These are phyloP conservation scores for Apoderus coryli DNA, from an alignment of 2,888 invertebrate genomes.

Conservation along the genomic window DNA sequence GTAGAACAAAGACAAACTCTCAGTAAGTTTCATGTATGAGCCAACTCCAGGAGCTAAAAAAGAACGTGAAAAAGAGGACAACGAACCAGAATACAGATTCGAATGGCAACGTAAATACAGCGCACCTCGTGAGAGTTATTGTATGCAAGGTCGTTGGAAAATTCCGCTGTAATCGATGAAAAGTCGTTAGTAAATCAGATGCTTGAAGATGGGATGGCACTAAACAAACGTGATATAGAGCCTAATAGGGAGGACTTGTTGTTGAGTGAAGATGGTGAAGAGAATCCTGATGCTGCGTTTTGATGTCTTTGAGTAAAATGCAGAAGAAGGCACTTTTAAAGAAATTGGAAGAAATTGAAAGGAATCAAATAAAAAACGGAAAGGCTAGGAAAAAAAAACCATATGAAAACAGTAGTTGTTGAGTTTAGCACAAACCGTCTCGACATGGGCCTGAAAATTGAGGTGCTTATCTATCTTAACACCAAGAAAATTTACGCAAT, in stretches of 20 bases:
- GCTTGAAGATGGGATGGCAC: conserved; percentile 79
- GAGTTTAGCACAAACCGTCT: too few species aligned
- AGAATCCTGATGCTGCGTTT: conserved; percentile 56
- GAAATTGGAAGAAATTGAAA: too few species aligned
- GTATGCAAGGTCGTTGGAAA: conserved; percentile 63
- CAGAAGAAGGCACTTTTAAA: conserved; percentile 85
- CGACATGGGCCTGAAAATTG: too few species aligned
- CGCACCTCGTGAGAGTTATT: conserved; percentile 96
- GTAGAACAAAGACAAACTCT: conserved; percentile 96
- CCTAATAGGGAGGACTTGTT: conserved; percentile 37
- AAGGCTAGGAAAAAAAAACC: too few species aligned
- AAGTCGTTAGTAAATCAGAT: conserved; percentile 73
- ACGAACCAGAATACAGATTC: conserved; percentile 95
- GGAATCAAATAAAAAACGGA: too few species aligned
- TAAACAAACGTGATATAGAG: conserved; percentile 64
- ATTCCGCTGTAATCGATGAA: conserved; percentile 48
- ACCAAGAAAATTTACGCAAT: too few species aligned
- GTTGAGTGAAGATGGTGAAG: conserved; percentile 39
- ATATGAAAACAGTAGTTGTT: too few species aligned
- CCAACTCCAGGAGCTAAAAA: conserved; percentile 95
- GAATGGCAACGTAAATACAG: conserved; percentile 99
- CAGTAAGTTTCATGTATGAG: conserved; percentile 98
- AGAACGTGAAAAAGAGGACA: conserved; percentile 79
- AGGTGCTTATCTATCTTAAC: too few species aligned
- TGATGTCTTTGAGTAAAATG: conserved; percentile 71